Base-by-base conservation (phyloP, 2,797 vertebrate species). In the Ctenopoma kingsleyae region DNA sequence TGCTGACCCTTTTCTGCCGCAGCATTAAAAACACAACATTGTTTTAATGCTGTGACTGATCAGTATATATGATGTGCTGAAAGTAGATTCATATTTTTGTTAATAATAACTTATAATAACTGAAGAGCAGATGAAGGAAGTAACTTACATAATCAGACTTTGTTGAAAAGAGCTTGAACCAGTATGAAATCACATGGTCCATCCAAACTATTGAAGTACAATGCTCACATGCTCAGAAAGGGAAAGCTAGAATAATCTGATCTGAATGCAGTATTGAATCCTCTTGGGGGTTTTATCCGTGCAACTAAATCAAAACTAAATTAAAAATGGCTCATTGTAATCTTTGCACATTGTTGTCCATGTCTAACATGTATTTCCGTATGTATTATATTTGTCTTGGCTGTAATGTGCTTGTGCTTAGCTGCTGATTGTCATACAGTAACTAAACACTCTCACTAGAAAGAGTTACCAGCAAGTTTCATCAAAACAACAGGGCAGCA, bases 401-500 rank as follows among this genome's bases (percentile, higher is more conserved):
- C 15, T 41, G 11, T 30, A 32, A 40, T 50, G 52, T 62, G 20
- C 46, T 47, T 40, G 5, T 55, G 36, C 66, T 65, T 41, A 54
- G 22, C 30, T n/a, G 30, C 5, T 67, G 9, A 19, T 7, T 40
- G 16, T 22, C 27, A 25, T 59, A 64, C 57, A 63, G 51, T 71
- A 67, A 62, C 47, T 41, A 9, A 40, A 46, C 11, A 36, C 27
- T 64, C 22, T 44, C 13, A 43, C 11, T 22, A 25, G 36, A 64
- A 13, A 10, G 15, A 61, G 46, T 57, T 11, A 61, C 27, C 20
- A 57, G 43, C 32, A 74, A 48, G 58, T 65, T 73, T 20, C 16
- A 75, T 49, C 58, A 32, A 74, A 67, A 72, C 30, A 58, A 53
- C 7, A 4, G 49, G 76, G 61, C 61, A 71, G 61, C 47, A 64